These are phyloP conservation scores for Heterodera carotae DNA, from an alignment of 1,140 invertebrate genomes.

Conservation along the genomic window DNA sequence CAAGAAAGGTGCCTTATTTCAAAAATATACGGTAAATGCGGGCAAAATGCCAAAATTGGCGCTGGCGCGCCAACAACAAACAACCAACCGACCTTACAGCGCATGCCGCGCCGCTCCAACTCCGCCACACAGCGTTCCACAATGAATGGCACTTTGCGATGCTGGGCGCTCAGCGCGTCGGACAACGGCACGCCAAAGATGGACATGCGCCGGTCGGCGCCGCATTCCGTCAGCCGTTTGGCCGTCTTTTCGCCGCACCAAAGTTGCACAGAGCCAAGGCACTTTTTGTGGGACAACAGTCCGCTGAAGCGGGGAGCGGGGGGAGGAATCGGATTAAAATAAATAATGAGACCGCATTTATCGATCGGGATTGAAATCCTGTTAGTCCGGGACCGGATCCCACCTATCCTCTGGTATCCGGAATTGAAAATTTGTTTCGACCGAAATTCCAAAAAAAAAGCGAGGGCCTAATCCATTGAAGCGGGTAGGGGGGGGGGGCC, in stretches of 20 bases:
- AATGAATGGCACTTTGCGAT: slow-evolving; percentile 57
- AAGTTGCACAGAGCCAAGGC: slow-evolving; percentile 49
- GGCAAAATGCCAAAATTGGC: not conserved
- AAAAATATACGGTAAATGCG: no score
- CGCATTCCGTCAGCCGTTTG: slow-evolving; percentile 23
- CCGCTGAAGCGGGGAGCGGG: slow-evolving; percentile 14
- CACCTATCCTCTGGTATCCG: no score
- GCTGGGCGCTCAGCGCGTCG: slow-evolving; percentile 54
- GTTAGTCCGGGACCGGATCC: no score
- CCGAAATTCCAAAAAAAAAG: no score
- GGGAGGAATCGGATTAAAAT: no score
- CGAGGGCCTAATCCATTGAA: no score
- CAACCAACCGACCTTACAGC: slow-evolving; percentile 58
- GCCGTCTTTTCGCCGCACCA: slow-evolving; percentile 24
- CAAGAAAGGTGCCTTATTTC: no score
- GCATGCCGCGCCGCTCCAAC: slow-evolving; percentile 58
- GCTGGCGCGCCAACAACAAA: not conserved
- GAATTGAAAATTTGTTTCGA: no score
- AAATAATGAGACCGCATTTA: no score
- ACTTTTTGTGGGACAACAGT: slow-evolving; percentile 57
- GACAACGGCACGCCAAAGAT: slow-evolving; percentile 64
- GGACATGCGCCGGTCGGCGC: slow-evolving; percentile 49
- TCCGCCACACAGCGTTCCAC: slow-evolving; percentile 62
- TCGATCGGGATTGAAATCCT: no score
- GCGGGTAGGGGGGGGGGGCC: no score